Evolutionary conservation across 1,140 invertebrate genomes (phyloP), one percentile per base, ranked within the genome.

Genomic region (Orussus abietinus): DNA sequence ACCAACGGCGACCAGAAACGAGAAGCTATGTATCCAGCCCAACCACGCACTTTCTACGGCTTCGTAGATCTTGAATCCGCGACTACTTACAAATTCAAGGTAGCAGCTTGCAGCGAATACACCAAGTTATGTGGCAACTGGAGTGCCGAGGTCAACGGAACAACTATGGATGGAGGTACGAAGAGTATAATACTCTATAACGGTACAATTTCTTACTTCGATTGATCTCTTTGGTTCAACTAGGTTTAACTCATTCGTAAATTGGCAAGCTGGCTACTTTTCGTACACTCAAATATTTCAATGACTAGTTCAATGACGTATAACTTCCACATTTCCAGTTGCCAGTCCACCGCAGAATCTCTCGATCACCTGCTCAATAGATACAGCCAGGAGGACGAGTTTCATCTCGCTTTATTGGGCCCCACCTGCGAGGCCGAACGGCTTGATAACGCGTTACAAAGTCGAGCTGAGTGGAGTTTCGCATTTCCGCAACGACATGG

Each of bases 11-110:
- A 74, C 15, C 62, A 72, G 41, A 72, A 73, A 17, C 75, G 79
- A 52, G 76, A 83, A 57, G 77, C 84, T 0, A 72, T 81, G 29
- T 80, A 84, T 59, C 75, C 76, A 9, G 76, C 80, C 10, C 77
- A 84, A 38, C 76, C 70, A 3, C 74, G 78, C 31, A 82, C 82
- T 48, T 62, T 83, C 31, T 88, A 88, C 55, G 83, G 87, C 74
- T 90, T 90, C 62, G 80, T 79, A 41, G 80, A 88, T 61, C 66
- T 91, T 5, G 77, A 83, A 51, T 82, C 86, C 0, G 82, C 84
- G 2, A 90, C 85, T 12, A 83, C 79, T 34, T 90, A 91, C 57
- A 75, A 80, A 41, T 88, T 90, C 62, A 81, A 80, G 72, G 83
- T 85, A 47, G 66, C 80, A 21, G 85, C 86, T 6, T 91, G 87